Conservation (phyloP, 2,888 invertebrate genomes). For the Urechis unicinctus region DNA sequence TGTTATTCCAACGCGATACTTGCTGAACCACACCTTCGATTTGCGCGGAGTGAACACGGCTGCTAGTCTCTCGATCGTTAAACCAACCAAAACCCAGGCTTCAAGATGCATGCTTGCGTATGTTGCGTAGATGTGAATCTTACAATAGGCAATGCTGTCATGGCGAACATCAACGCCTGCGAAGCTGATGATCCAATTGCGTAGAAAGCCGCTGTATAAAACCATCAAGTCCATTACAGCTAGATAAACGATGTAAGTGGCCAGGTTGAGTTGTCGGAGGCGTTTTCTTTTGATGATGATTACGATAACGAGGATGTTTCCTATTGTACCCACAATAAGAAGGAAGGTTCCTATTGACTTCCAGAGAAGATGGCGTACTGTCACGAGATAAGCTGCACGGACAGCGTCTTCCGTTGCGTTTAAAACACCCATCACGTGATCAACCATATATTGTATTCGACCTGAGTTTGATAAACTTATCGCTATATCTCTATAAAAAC, state of each 20-base stretch:
- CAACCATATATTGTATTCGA: no score
- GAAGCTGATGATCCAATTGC: neutral
- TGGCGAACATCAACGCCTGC: neutral
- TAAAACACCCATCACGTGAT: no score
- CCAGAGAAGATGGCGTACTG: no score
- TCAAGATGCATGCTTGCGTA: neutral
- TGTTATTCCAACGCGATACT: neutral
- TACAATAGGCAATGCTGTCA: neutral
- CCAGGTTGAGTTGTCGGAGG: neutral
- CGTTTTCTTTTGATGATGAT: neutral
- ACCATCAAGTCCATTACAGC: neutral
- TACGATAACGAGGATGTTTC: neutral
- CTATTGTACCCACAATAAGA: neutral
- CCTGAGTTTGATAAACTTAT: no score
- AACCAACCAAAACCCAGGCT: neutral
- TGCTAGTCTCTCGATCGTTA: neutral
- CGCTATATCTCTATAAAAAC: no score
- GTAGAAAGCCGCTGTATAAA: neutral
- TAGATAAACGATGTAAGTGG: neutral
- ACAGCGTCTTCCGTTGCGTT: no score
- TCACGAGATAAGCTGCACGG: no score
- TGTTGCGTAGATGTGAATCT: neutral
- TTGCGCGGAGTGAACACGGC: neutral
- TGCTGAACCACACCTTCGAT: neutral
- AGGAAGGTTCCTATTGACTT: neutral